Base-by-base conservation (phyloP, 1,140 invertebrate genomes). In the Augochlora pura region DNA sequence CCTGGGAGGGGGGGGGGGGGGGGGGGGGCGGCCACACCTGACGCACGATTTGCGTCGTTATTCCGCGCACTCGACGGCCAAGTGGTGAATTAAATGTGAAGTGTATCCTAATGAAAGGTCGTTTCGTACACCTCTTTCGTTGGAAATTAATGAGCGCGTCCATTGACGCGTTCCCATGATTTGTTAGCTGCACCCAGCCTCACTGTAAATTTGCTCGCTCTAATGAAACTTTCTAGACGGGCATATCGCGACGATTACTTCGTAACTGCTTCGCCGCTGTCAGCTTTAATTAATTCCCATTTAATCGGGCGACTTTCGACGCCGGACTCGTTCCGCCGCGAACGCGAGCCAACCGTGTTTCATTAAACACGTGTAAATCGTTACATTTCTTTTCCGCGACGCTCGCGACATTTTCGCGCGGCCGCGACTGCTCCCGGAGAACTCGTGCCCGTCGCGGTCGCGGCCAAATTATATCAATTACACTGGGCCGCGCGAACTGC, bases 81-180 rank as follows among this genome's bases (percentile, higher is more conserved):
- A 16, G 18, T 25, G 25, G 46, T 65, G 68, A 65, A 65, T 72
- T 71, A 78, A 72, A 78, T 27, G 76, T 64, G 46, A 71, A 71
- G 76, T 77, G 38, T 42, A 27, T 27, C 67, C 76, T 54, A 71
- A 77, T 77, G 76, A 77, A 77, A 77, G 46, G 76, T 57, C 49
- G 76, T 59, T 32, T n/a, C 25, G 52, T 12, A 16, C n/a, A 25
- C 18, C 49, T 78, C 52, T 72, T 72, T 49, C 60, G 10, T 3
- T 1, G 4, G 10, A 12, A 70, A 63, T 77, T 77, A 77, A 77
- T 59, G 75, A 62, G 75, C 57, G n/a, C 54, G 67, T 16, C 66
- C 25, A 62, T 62, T 32, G 27, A 69, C 42, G 27, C 42, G 52
- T 18, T 52, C n/a, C 18, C 46, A 46, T 10, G 27, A 38, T 70